Conservation (phyloP, 2,797 vertebrate species). For the Choloepus didactylus region DNA sequence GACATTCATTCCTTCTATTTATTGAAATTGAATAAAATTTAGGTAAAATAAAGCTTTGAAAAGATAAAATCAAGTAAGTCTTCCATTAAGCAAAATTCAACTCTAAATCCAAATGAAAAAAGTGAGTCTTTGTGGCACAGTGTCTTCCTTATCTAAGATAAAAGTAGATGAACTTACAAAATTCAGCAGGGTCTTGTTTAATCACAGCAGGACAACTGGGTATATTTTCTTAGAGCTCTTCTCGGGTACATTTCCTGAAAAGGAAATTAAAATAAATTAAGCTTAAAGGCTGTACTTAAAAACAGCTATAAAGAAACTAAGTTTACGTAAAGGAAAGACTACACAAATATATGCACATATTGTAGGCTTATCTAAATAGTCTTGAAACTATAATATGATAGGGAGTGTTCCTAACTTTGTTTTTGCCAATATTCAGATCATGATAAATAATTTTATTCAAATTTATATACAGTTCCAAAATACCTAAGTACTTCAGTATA, state of each 20-base stretch:
- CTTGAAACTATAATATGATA: background rate
- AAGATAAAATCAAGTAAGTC: conserved; percentile 18
- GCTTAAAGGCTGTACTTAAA: background rate
- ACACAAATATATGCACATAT: background rate
- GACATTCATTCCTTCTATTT: conserved; percentile 14
- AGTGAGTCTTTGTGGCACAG: background rate
- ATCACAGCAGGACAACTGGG: conserved; percentile 70
- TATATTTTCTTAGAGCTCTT: conserved; percentile 74
- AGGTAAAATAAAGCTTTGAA: conserved; percentile 60
- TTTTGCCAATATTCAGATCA: background rate
- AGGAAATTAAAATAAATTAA: conserved; percentile 72
- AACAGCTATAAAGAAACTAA: background rate
- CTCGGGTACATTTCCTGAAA: conserved; percentile 85
- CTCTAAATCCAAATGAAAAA: conserved; percentile 65
- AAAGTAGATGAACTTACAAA: conserved; percentile 86
- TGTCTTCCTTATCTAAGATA: conserved; percentile 13
- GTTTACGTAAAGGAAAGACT: background rate
- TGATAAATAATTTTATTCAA: background rate
- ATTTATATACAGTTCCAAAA: background rate
- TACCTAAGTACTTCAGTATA: background rate
- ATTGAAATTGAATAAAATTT: conserved; percentile 64
- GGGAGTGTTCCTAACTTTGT: background rate
- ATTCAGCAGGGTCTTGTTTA: conserved; percentile 78
- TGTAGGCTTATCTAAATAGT: background rate
- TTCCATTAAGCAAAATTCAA: conserved; percentile 66